Evolutionary conservation across 2,888 invertebrate species (phyloP), one percentile per base, ranked within the genome.

Genomic region (Microplitis manilae): DNA sequence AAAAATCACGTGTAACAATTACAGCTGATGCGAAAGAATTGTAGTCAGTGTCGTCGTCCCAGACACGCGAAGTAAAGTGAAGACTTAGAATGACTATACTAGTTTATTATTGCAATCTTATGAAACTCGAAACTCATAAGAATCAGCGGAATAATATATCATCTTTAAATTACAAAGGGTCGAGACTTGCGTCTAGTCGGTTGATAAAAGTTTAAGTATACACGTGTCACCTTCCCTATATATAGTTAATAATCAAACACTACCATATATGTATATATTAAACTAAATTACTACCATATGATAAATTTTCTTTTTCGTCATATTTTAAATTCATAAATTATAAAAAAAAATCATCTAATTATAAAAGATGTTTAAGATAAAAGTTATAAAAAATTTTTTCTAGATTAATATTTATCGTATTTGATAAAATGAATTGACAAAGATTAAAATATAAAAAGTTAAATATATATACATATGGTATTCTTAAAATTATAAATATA

Each of bases 71-170:
- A 61, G 64, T 50, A 50, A 50, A 50, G 9, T 50, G 6, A 13
- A 50, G 50, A 41, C 40, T 20, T 1, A 41, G 72, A 72, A 72
- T 72, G 72, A 72, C 64, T 72, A 64, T 40, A 72, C 62, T 40
- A 20, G 9, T 64, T 41, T 77, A 30, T 38, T 61, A 65, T 30
- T 41, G 72, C 62, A 67, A 64, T 50, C 68, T 68, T 62, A 61
- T 50, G 77, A 73, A 73, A 77, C 64, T 77, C 64, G 39, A 77
- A 73, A 77, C 62, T 50, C 50, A 13, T 62, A 8, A 71, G 61
- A 39, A 73, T 77, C 77, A 77, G 77, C 77, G 50, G 68, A 77
- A 77, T 73, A 70, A n/a, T 64, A 65, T 72, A 68, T 39, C 72
- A 50, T 73, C 68, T 68, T 30, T 38, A n/a, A 65, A 20, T 41